Evolutionary conservation across 2,888 invertebrate species (phyloP), one percentile per base, ranked within the genome.

Genomic region (Ochropleura leucogaster): DNA sequence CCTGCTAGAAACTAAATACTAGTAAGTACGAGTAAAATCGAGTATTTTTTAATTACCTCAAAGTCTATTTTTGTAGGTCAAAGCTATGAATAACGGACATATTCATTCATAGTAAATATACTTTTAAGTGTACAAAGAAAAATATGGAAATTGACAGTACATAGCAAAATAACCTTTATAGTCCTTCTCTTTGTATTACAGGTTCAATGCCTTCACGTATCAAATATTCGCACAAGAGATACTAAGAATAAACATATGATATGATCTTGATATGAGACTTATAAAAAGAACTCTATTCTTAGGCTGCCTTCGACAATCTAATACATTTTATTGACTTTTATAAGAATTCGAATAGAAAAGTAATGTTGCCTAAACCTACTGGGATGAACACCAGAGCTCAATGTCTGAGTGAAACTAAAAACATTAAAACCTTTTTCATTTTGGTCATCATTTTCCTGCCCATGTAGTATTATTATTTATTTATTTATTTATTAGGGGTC

Each of bases 261-360:
- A 6, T 47, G 16, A 20, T 40, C 4, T 30, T 30, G 30, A 30
- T 44, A 16, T 30, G 44, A 60, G 20, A n/a, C 18, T n/a, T n/a
- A 4, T 46, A 4, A 49, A 44, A 20, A 40, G 12, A 30, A 14
- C n/a, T 30, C 14, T 46, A 49, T 66, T 78, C n/a, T 30, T 30
- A 53, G 9, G 4, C 6, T 9, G 20, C 14, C 20, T 57, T 51
- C 49, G 20, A 66, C 40, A 79, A 72, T 57, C 42, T 57, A 42
- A 79, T 57, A 73, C 14, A 78, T 62, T 62, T 77, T 20, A 62
- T 62, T 73, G 55, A 72, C 77, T 44, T 78, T 67, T 63, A 63
- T 47, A 60, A 73, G 79, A 30, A n/a, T 53, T 63, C 20, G 44
- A 51, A 62, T 63, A 40, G 8, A 20, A 67, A 57, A 57, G 42